Conservation (phyloP, 2,113 vertebrate genomes). For the Gobiocypris rarus region DNA sequence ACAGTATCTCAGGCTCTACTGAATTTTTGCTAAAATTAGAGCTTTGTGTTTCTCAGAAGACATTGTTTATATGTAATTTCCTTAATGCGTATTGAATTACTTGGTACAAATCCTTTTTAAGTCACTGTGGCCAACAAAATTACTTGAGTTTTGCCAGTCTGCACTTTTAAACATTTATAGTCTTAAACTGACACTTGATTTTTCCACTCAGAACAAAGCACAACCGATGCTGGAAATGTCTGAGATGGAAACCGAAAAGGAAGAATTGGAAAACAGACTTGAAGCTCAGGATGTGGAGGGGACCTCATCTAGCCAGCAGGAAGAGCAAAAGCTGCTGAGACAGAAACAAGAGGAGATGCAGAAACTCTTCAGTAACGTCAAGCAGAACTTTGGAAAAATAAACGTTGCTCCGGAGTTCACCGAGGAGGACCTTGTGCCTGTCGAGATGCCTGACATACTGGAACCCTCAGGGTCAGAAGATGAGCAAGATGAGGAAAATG, state of each 20-base stretch:
- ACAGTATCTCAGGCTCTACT: not conserved
- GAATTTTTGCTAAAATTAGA: not conserved
- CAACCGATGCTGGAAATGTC: conserved; percentile 48
- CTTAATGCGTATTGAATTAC: conserved; percentile 3
- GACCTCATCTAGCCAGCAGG: conserved; percentile 34
- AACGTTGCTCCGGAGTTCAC: conserved; percentile 89
- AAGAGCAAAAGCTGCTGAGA: conserved; percentile 47
- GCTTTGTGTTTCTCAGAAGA: not conserved
- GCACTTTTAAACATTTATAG: not conserved
- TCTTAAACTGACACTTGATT: conserved; percentile 2
- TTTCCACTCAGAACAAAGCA: conserved; percentile 56
- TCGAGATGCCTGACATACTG: conserved; percentile 82
- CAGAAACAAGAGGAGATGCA: conserved; percentile 74
- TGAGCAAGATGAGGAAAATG: conserved; percentile 50
- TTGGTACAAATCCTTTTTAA: not conserved
- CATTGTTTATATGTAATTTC: conserved; percentile 1
- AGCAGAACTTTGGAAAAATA: conserved; percentile 95
- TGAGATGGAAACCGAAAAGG: conserved; percentile 45
- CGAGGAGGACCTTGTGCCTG: conserved; percentile 89
- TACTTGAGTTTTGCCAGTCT: not conserved
- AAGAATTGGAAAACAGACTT: conserved; percentile 53
- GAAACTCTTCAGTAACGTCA: conserved; percentile 82
- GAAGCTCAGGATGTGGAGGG: conserved; percentile 35
- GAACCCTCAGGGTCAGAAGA: conserved; percentile 76
- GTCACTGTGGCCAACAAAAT: conserved; percentile 4